A percentile compares a stretch with the other conserved stretches of the same genome.
These are phyloP conservation scores for Meriones psammophilus DNA, from an alignment of 2,797 vertebrate genomes.

Conservation along the genomic window DNA sequence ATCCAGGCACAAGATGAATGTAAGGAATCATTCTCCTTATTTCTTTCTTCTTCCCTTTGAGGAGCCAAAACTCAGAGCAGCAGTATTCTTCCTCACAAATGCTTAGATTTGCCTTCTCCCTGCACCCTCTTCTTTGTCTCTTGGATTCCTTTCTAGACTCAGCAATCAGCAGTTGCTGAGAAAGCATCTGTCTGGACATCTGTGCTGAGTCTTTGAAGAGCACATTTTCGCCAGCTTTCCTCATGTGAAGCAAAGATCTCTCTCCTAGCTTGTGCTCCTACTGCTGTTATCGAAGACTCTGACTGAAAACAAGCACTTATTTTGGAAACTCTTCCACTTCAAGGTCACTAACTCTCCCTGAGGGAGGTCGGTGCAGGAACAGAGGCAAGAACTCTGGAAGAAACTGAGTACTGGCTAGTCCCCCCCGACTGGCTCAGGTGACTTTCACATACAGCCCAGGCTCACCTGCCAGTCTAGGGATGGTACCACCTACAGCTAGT, in stretches of 20 bases:
- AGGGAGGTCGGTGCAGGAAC: background rate
- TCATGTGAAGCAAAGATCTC: background rate
- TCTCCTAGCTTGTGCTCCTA: background rate
- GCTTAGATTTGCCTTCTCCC: background rate
- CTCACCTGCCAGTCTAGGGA: background rate
- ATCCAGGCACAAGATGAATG: background rate
- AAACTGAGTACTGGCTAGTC: background rate
- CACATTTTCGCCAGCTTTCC: conserved; percentile 23
- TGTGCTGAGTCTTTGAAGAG: conserved; percentile 46
- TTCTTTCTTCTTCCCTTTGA: background rate
- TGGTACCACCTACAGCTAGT: background rate
- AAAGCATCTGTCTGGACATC: conserved; percentile 13
- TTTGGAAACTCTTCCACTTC: background rate
- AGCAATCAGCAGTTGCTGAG: conserved; percentile 53
- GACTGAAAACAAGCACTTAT: background rate
- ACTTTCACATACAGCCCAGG: background rate
- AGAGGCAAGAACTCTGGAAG: background rate
- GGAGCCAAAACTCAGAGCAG: background rate
- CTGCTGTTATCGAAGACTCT: background rate
- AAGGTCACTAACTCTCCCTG: background rate
- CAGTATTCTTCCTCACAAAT: background rate
- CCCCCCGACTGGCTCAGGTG: background rate
- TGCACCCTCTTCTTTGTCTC: conserved; percentile 40
- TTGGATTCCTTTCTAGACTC: conserved; percentile 32
- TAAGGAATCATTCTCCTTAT: background rate